Evolutionary conservation across 2,113 vertebrate species (phyloP).

Genomic region (Terrapene triunguis): DNA sequence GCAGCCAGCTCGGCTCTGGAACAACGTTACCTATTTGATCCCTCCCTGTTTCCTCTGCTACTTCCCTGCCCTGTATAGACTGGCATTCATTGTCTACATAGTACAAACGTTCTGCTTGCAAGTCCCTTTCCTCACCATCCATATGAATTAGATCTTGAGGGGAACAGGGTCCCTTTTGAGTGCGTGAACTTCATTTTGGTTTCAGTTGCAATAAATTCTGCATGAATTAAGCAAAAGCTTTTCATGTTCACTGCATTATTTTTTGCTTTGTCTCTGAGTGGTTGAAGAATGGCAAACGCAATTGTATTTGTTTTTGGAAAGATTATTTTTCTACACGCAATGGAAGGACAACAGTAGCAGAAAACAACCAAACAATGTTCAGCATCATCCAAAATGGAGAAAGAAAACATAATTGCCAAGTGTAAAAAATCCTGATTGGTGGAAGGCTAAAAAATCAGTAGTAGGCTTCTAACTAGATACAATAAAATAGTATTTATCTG

Average conservation of each 20-base stretch:
- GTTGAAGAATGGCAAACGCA: neutral
- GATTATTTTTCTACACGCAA: neutral
- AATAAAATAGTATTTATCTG: neutral
- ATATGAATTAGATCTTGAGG: neutral
- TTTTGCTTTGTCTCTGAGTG: neutral
- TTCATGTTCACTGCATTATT: neutral
- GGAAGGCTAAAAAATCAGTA: neutral
- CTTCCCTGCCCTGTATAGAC: neutral
- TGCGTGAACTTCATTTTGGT: neutral
- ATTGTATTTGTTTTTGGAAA: neutral
- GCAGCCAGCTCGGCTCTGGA: neutral
- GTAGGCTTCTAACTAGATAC: neutral
- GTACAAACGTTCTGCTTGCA: neutral
- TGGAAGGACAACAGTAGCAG: neutral
- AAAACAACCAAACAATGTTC: rapidly evolving
- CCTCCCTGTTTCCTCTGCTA: neutral
- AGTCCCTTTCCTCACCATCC: neutral
- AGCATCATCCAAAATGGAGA: neutral
- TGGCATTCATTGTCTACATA: neutral
- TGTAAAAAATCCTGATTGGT: neutral
- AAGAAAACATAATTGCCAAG: neutral
- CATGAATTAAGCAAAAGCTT: neutral
- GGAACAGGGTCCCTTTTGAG: neutral
- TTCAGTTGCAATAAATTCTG: neutral
- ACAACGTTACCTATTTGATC: neutral